These are phyloP conservation scores for Pomacea maculata DNA, from an alignment of 1,140 invertebrate genomes.

Conservation along the genomic window DNA sequence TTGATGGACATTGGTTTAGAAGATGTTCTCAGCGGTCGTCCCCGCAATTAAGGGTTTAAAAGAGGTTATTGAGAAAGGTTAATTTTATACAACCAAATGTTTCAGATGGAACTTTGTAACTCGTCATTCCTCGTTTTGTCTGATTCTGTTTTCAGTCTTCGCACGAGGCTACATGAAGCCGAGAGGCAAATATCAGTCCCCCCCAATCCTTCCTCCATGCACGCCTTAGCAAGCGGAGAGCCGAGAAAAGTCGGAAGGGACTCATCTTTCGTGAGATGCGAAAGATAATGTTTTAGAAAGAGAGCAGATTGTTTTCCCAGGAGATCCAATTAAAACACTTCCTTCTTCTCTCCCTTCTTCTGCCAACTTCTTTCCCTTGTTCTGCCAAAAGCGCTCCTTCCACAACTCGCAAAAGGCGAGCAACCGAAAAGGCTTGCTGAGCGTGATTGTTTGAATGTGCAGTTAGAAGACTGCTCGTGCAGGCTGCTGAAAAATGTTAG, in stretches of 20 bases:
- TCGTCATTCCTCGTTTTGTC: no score
- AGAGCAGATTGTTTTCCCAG: slow-evolving; percentile 3
- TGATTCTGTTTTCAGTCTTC: no score
- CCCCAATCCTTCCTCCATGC: no score
- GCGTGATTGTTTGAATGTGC: neutral
- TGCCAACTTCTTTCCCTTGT: neutral
- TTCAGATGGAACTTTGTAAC: no score
- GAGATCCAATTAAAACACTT: slow-evolving; percentile 9
- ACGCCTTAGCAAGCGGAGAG: neutral
- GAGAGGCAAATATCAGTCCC: no score
- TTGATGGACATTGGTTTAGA: no score
- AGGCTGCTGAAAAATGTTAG: neutral
- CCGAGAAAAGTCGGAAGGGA: neutral
- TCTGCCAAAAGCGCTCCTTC: neutral
- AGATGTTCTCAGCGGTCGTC: no score
- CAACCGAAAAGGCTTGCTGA: neutral
- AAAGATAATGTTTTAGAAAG: slow-evolving; percentile 8
- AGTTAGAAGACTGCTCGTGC: neutral
- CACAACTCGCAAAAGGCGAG: neutral
- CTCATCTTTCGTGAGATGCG: slow-evolving; percentile 3
- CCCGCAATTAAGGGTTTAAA: no score
- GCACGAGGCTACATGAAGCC: no score
- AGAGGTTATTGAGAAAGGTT: no score
- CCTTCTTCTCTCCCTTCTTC: neutral
- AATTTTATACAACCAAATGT: no score